A percentile compares a stretch with the other conserved stretches of the same genome.
These are phyloP conservation scores for Pristionchus maxplancki DNA, from an alignment of 2,888 invertebrate species.

Conservation along the genomic window DNA sequence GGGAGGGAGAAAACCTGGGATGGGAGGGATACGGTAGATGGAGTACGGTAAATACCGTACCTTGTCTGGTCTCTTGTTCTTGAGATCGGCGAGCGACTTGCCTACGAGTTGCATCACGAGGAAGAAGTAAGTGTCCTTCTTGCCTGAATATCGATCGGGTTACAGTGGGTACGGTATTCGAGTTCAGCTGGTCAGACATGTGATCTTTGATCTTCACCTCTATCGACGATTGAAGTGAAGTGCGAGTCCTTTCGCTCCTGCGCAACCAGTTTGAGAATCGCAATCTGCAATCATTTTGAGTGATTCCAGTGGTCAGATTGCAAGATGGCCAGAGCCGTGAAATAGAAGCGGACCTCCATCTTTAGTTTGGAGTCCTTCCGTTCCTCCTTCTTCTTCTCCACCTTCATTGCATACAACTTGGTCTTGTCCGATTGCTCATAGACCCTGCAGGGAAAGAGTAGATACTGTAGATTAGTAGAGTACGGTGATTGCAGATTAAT, in stretches of 20 bases:
- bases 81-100: conserved; percentile 66
- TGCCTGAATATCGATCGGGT: conserved; percentile 13
- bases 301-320: too few relatives aligned
- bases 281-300: conserved; percentile 57
- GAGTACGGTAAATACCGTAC: conserved; percentile 37
- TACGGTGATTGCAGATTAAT: too few relatives aligned
- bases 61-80: conserved; percentile 59
- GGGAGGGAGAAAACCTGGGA: conserved; percentile 60
- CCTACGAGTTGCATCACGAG: conserved; percentile 72
- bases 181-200: background rate
- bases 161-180: background rate
- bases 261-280: conserved; percentile 66
- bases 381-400: conserved; percentile 68
- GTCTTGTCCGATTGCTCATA: conserved; percentile 59
- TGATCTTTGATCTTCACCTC: conserved; percentile 56
- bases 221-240: conserved; percentile 69
- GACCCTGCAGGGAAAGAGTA: conserved; percentile 55
- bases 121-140: conserved; percentile 60
- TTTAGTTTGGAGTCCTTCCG: conserved; percentile 70
- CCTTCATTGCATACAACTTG: conserved; percentile 69
- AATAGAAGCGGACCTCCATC: conserved; percentile 63
- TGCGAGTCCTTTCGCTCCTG: conserved; percentile 59
- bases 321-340: background rate
- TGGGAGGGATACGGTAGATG: background rate
- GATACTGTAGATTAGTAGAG: too few relatives aligned